Evolutionary conservation across 2,113 vertebrate genomes (phyloP).

Genomic region (Oxygymnocypris stewartii): DNA sequence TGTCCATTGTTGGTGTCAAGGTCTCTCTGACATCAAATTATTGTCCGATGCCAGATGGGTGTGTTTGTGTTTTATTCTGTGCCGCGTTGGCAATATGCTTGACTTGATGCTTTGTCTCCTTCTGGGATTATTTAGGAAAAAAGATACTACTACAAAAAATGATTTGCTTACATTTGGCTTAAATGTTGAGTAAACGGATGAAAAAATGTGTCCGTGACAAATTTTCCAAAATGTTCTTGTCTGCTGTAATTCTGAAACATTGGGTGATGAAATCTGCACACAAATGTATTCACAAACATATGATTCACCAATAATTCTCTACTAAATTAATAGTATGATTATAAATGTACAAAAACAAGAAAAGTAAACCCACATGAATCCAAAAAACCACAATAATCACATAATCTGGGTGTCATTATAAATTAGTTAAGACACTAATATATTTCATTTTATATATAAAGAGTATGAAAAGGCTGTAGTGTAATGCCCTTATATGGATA

Average conservation of each 20-base stretch:
- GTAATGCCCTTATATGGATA: background rate
- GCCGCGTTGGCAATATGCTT: background rate
- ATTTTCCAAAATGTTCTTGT: too few species aligned
- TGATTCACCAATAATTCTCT: background rate
- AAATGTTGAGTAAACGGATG: background rate
- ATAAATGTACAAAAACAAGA: background rate
- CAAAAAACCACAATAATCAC: too few species aligned
- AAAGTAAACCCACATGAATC: background rate
- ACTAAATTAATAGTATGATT: background rate
- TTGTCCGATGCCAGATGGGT: too few species aligned
- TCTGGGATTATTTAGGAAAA: background rate
- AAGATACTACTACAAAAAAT: background rate
- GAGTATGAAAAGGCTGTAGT: background rate
- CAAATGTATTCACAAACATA: background rate
- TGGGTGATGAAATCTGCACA: background rate
- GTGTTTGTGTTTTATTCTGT: background rate
- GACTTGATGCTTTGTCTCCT: background rate
- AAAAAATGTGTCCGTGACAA: background rate
- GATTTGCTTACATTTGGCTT: background rate
- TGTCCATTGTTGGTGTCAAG: background rate
- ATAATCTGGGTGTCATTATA: background rate
- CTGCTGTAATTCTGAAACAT: background rate
- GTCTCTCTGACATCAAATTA: background rate
- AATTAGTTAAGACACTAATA: background rate
- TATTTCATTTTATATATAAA: background rate